These are phyloP conservation scores for Willisornis vidua DNA, from an alignment of 2,113 vertebrate genomes.

Conservation along the genomic window DNA sequence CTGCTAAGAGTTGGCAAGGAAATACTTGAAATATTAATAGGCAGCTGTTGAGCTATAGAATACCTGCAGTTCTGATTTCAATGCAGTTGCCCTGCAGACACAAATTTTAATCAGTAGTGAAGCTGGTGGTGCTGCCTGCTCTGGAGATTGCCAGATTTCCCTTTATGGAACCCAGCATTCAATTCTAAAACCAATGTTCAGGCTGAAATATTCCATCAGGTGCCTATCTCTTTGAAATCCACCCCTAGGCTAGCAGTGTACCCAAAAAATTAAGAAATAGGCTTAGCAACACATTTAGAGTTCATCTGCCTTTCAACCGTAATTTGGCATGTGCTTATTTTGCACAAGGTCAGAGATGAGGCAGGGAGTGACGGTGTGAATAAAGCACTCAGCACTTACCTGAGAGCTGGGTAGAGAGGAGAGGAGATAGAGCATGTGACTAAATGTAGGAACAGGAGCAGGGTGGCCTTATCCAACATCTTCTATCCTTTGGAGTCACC, in stretches of 20 bases:
- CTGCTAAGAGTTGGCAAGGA: not conserved
- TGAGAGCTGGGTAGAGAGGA: slow-evolving; percentile 80
- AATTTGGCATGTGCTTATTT: not conserved
- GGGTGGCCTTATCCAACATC: slow-evolving; percentile 83
- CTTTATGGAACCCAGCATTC: not conserved
- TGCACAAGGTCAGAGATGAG: not conserved
- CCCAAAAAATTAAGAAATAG: not conserved
- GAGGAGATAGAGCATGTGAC: slow-evolving; percentile 77
- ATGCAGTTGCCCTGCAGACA: not conserved
- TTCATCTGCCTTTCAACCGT: not conserved
- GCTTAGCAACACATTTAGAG: not conserved
- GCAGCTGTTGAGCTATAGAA: not conserved
- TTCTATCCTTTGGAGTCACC: slow-evolving; percentile 37
- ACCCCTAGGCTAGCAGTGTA: not conserved
- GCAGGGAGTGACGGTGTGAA: not conserved
- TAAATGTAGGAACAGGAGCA: slow-evolving; percentile 85
- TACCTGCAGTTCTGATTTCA: not conserved
- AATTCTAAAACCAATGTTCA: not conserved
- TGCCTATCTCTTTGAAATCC: not conserved
- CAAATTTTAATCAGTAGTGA: not conserved
- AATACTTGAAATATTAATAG: not conserved
- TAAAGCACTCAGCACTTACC: slow-evolving; percentile 73
- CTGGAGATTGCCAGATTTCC: not conserved
- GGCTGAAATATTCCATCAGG: not conserved
- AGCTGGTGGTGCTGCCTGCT: not conserved